phyloP scores from a whole-genome alignment of 2,113 vertebrate species.

The Turnix velox region DNA sequence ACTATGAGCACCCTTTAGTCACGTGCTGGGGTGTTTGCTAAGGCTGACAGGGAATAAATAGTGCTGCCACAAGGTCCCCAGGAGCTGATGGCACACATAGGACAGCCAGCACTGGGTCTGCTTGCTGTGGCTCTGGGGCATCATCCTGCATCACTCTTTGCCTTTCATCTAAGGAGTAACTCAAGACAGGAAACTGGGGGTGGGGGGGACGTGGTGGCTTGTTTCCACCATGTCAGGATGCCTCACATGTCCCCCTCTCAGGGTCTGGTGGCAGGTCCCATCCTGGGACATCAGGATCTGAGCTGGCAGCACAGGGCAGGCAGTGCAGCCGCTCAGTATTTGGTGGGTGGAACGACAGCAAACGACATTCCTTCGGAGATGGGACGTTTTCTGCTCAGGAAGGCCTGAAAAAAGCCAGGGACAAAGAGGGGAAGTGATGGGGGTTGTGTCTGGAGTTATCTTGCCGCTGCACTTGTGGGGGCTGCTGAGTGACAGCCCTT shows the following conservation, averaged over 20 bases:
- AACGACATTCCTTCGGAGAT: conserved; percentile 49
- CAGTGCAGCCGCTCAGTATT: not conserved
- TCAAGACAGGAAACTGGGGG: not conserved
- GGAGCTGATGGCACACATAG: rapidly evolving
- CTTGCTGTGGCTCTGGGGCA: not conserved
- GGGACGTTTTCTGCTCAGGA: conserved; percentile 61
- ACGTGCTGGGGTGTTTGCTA: rapidly evolving
- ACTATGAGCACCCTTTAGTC: not conserved
- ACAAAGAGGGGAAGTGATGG: conserved; percentile 73
- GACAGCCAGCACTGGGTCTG: rapidly evolving
- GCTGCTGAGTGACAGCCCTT: conserved; percentile 46
- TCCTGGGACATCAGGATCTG: rapidly evolving
- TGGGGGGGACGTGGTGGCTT: rapidly evolving
- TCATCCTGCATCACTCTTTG: not conserved
- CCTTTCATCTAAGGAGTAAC: not conserved
- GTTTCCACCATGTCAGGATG: rapidly evolving
- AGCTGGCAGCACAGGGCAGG: not conserved
- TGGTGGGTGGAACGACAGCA: not conserved
- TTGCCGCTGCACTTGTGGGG: conserved; percentile 20
- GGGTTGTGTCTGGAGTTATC: conserved; percentile 60
- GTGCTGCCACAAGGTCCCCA: not conserved
- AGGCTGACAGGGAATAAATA: not conserved
- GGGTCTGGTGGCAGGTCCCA: rapidly evolving
- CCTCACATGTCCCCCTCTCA: rapidly evolving
- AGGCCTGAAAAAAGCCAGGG: conserved; percentile 64